Base-by-base conservation (phyloP, 2,113 vertebrate genomes). In the Oreochromis tanganicae region DNA sequence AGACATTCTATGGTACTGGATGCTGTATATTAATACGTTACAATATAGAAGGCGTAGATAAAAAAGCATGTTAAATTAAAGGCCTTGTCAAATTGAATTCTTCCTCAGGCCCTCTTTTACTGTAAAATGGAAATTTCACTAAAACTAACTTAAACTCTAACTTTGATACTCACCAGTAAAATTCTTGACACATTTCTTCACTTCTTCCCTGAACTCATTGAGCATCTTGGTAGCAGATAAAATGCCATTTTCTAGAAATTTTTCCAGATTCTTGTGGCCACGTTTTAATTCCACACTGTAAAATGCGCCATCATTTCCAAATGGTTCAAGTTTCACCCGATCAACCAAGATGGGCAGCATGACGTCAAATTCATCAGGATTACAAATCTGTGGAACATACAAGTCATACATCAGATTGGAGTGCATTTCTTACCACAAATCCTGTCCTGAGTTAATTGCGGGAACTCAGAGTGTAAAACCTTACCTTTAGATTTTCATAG, bases 401-500 rank as follows among this genome's bases (percentile, higher is more conserved):
- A 59, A 43, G 16, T 61, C 56, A n/a, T 48, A 11, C 4, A 71
- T 24, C 6, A 73, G 14, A 24, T 29, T 9, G 29, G 6, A 12
- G 4, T 14, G 14, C 16, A 5, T 63, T 36, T 41, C 13, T 11
- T 24, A 24, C 14, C 17, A 32, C 43, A 78, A 29, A 5, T 34
- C 46, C 1, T 34, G 46, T n/a, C 3, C 24, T 29, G 6, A 50
- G 27, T 32, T n/a, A 59, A 32, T 5, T 17, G 12, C 5, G 2
- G 11, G 16, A 21, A 48, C 11, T 66, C 3, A 0, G 32, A 54
- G 17, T 24, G 16, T 21, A 38, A 7, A 9, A 17, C 85, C 93
- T 90, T 89, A 96, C 96, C 89, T 96, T 96, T 7, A 96, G 10
- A 55, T 96, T 84, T 90, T 96, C 95, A 86, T 96, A 96, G 87